A percentile compares a stretch with the other conserved stretches of the same genome.
Evolutionary conservation across 1,140 invertebrate species (phyloP).

Genomic region (Drosophila neocordata): DNA sequence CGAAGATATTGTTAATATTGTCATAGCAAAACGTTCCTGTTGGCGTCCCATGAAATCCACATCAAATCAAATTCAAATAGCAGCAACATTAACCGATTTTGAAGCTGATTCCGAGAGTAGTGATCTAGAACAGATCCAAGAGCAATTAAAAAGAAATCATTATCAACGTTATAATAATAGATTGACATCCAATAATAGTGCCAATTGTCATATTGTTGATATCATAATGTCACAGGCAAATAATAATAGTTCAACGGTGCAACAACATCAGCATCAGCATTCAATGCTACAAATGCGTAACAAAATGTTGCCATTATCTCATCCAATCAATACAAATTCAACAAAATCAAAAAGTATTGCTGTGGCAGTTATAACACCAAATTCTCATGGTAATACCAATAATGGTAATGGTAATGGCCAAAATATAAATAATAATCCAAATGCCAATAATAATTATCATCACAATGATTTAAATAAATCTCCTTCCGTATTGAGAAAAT

Average conservation of each 20-base stretch:
- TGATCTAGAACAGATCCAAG: constrained; percentile 69
- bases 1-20: constrained; percentile 64
- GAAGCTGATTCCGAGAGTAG: constrained; percentile 82
- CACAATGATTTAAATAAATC: constrained; percentile 63
- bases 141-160: constrained; percentile 30
- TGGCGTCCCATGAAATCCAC: constrained; percentile 39
- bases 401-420: constrained; percentile 5
- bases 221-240: constrained; percentile 13
- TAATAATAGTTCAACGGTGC: constrained; percentile 4
- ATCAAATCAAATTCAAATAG: constrained; percentile 19
- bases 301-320: constrained; percentile 57
- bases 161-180: constrained; percentile 17
- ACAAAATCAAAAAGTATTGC: constrained; percentile 70
- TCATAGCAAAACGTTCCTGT: constrained; percentile 60
- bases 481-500: constrained; percentile 56
- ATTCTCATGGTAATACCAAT: constrained; percentile 47
- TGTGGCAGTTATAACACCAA: constrained; percentile 75
- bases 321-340: constrained; percentile 24
- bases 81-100: constrained; percentile 73
- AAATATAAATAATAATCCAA: too few relatives aligned
- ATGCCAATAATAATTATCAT: constrained; percentile 14
- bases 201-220: constrained; percentile 6
- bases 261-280: constrained; percentile 30
- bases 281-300: constrained; percentile 40
- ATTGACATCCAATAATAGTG: constrained; percentile 23